A percentile compares a stretch with the other conserved stretches of the same genome.
phyloP scores from a whole-genome alignment of 2,888 invertebrate genomes.

The Frankliniella fusca region DNA sequence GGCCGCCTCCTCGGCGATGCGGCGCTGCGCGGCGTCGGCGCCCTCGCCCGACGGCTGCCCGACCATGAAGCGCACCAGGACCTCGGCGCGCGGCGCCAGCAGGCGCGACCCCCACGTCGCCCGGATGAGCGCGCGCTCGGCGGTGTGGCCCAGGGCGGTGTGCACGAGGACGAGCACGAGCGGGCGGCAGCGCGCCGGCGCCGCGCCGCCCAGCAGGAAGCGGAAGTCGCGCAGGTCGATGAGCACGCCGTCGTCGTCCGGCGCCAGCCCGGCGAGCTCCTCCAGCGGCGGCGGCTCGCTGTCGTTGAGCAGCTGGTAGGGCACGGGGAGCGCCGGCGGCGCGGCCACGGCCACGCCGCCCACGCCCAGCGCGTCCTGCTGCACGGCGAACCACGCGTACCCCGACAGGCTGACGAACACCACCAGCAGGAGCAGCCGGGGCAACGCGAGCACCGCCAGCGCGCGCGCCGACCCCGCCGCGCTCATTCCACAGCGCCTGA shows the following conservation, averaged over 20 bases:
- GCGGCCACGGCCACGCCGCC: not conserved
- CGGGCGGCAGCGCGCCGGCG: slow-evolving; percentile 48
- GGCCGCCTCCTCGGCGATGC: slow-evolving; percentile 54
- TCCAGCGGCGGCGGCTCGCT: not conserved
- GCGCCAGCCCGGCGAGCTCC: slow-evolving; percentile 37
- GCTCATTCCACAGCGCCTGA: not conserved
- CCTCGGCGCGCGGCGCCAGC: slow-evolving; percentile 42
- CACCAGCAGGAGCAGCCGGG: not conserved
- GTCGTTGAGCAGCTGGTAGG: slow-evolving; percentile 20
- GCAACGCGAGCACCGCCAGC: not conserved
- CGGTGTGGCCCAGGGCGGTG: slow-evolving; percentile 62
- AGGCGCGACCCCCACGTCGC: slow-evolving; percentile 60
- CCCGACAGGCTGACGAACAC: not conserved
- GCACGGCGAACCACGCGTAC: not conserved
- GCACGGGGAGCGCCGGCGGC: not conserved
- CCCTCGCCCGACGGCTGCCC: slow-evolving; percentile 52
- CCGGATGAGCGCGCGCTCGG: slow-evolving; percentile 63
- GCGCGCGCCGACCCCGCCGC: not conserved
- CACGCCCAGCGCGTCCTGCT: not conserved
- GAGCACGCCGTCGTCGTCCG: slow-evolving; percentile 47
- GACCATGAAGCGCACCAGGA: slow-evolving; percentile 63
- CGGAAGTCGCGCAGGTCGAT: slow-evolving; percentile 60
- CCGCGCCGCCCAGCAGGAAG: slow-evolving; percentile 56
- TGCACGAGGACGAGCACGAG: slow-evolving; percentile 63
- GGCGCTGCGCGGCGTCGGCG: slow-evolving; percentile 44